These are phyloP conservation scores for Drosophila mulleri DNA, from an alignment of 2,888 invertebrate species.

Conservation along the genomic window DNA sequence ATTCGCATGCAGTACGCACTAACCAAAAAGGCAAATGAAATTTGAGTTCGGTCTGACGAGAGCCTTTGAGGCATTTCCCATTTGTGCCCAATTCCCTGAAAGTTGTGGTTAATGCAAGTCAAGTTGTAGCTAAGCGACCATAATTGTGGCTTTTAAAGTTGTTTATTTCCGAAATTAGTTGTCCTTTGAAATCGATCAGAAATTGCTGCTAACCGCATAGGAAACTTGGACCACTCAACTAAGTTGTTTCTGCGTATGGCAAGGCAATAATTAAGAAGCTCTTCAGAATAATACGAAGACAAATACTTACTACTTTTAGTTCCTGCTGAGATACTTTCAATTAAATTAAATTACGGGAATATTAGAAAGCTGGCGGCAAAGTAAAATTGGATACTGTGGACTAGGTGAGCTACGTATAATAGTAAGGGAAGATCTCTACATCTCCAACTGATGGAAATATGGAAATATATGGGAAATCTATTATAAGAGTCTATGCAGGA, in stretches of 20 bases:
- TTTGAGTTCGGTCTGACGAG: slow-evolving; percentile 4
- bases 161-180: neutral
- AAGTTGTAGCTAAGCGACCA: neutral
- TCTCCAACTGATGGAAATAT: too few relatives aligned
- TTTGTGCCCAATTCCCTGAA: neutral
- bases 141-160: neutral
- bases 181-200: neutral
- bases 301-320: too few relatives aligned
- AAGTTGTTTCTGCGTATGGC: neutral
- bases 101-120: slow-evolving; percentile 1
- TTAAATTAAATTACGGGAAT: too few relatives aligned
- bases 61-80: neutral
- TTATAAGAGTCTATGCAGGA: too few relatives aligned
- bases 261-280: neutral
- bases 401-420: too few relatives aligned
- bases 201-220: too few relatives aligned
- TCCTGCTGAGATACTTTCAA: too few relatives aligned
- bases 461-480: neutral
- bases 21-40: slow-evolving; percentile 4
- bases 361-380: neutral
- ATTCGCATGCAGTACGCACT: slow-evolving; percentile 18
- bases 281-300: neutral
- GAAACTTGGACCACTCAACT: neutral
- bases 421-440: too few relatives aligned
- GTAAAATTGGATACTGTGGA: too few relatives aligned